These are phyloP conservation scores for Anthoptus insignis DNA, from an alignment of 2,888 invertebrate species.

Conservation along the genomic window DNA sequence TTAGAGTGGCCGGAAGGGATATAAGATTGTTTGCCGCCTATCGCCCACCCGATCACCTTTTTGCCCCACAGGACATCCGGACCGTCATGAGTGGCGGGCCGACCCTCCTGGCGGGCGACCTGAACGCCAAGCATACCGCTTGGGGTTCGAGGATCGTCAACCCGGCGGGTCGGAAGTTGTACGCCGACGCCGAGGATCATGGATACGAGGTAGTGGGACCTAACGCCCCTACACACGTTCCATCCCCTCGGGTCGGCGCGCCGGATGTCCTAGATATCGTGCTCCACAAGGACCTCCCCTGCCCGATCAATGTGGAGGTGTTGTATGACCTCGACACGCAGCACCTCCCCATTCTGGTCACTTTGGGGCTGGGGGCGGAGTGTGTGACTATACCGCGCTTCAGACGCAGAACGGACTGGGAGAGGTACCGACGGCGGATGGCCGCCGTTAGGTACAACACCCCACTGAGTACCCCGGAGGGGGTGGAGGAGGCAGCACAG, in stretches of 20 bases:
- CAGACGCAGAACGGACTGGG: too few relatives aligned
- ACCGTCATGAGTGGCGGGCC: not conserved
- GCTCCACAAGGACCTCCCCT: not conserved
- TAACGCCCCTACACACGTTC: not conserved
- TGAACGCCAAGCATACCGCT: not conserved
- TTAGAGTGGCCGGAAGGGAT: not conserved
- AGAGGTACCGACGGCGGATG: too few relatives aligned
- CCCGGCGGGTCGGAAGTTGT: not conserved
- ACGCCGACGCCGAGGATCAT: not conserved
- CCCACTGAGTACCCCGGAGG: not conserved
- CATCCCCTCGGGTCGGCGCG: not conserved
- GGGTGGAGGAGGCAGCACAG: not conserved
- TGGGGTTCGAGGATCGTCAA: not conserved
- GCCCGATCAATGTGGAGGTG: slow-evolving; percentile 18
- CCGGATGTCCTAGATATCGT: slow-evolving; percentile 11
- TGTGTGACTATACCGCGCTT: not conserved
- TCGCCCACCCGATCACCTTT: not conserved
- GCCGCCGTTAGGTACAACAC: too few relatives aligned
- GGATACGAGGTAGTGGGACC: not conserved
- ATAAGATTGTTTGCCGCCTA: not conserved
- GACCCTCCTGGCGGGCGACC: not conserved
- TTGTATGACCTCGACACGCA: not conserved
- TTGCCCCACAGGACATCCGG: not conserved
- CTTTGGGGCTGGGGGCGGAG: not conserved
- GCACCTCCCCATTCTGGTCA: not conserved